Base-by-base conservation (phyloP, 1,140 invertebrate species). In the Belonocnema kinseyi region DNA sequence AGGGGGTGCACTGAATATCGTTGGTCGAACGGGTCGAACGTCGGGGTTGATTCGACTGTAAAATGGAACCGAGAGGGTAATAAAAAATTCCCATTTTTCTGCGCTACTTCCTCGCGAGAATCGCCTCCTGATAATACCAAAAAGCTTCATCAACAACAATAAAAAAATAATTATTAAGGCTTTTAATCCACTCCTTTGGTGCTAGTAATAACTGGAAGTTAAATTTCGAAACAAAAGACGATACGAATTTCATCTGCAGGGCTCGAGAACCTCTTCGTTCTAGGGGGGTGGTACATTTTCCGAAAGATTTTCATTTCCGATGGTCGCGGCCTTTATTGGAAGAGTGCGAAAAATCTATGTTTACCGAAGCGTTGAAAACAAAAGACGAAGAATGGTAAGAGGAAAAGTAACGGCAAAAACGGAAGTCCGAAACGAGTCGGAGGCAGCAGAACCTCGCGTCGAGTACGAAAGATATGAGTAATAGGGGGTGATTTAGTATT, bases 401-500 rank as follows among this genome's bases (percentile, higher is more conserved):
- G 61, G 14, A 66, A 66, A 66, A 66, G 61, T 66, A 66, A 40
- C 26, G 26, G 21, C 33, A 16, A 66, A 40, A 66, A 75, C 75
- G 50, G 53, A 40, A 76, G 74, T 76, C 77, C 76, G 46, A 83
- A 80, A 76, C 77, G 71, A 76, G 72, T 80, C 50, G 66, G 75
- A 80, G 26, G 71, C 50, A 61, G 53, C 16, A 78, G 72, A 46
- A 74, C 74, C 84, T 83, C 82, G 80, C 79, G 72, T 50, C 58
- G 52, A 82, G 74, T 80, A 72, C 76, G 83, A 72, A 85, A 87
- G 83, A 88, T 90, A 90, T 90, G 87, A 89, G 88, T 90, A 89
- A 89, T 89, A 86, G 82, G 81, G 85, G 88, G 86, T 85, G 87
- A 89, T 89, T 90, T 87, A 87, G 86, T 90, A 90, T 90, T 90